Base-by-base conservation (phyloP, 2,113 vertebrate species). In the Pelecanoides urinatrix region DNA sequence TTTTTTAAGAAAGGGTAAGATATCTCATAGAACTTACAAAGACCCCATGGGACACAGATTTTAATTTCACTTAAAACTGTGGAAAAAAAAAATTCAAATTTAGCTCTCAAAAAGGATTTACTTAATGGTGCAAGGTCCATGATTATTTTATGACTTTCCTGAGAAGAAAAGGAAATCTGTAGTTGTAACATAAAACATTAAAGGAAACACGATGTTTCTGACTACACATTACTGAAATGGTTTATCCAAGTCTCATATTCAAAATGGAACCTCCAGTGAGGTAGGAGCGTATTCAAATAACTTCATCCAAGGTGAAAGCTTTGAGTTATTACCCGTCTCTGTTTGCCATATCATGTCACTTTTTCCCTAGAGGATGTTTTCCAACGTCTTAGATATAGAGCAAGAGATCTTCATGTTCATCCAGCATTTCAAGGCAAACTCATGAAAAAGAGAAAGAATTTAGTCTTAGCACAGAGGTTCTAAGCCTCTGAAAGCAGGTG, bases 11-110 rank as follows among this genome's bases (percentile, higher is more conserved):
- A 42, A 67, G 12, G 25, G 3, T 38, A 52, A 80, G 14, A 6
- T 20, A 79, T 53, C 25, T 12, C 27, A 50, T 77, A 90, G 11
- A 22, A 3, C 27, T 36, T 75, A 12, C 11, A 56, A 88, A 71
- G 22, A 44, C 4, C 2, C 4, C 2, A 21, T 40, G 7, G 7
- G 21, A 38, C 19, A 52, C 10, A 30, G 1, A 0, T 50, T 90
- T 72, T 63, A 61, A 11, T 77, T 76, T 62, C 23, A 36, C 16
- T 66, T 63, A 80, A 63, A 88, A 55, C 7, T 19, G 3, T 40
- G 10, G 13, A 25, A 1, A 16, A 16, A 40, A 49, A 40, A 42
- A 19, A n/a, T 32, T 47, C 16, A 65, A 18, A 20, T 73, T 53
- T 72, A 40, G 40, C 9, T 84, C 22, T 71, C n/a, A 71, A 61